Evolutionary conservation across 2,888 invertebrate species (phyloP).

Genomic region (Eurytoma californica): DNA sequence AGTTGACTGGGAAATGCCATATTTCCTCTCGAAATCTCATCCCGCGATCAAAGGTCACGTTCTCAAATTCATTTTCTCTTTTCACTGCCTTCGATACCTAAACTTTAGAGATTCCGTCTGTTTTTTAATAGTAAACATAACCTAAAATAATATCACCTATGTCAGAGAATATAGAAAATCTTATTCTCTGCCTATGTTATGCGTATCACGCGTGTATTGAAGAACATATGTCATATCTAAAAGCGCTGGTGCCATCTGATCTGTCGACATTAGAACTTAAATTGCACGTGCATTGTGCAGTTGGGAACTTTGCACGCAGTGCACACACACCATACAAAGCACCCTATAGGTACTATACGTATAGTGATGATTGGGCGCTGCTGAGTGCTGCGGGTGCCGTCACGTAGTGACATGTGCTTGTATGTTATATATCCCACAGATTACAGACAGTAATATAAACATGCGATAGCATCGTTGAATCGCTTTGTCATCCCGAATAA

Average conservation of each 20-base stretch:
- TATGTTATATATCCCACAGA: neutral
- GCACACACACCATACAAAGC: too few species aligned
- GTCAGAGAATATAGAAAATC: too few species aligned
- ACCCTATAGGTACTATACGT: too few species aligned
- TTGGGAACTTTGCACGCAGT: too few species aligned
- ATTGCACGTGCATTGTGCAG: too few species aligned
- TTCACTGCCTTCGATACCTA: neutral
- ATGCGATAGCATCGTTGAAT: neutral
- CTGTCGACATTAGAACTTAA: too few species aligned
- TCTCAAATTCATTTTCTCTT: constrained; percentile 6
- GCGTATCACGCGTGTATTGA: constrained; percentile 19
- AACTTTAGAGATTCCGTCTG: neutral
- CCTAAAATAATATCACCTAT: constrained; percentile 38
- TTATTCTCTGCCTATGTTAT: too few species aligned
- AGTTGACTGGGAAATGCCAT: constrained; percentile 26
- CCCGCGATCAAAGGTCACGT: constrained; percentile 3
- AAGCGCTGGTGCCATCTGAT: too few species aligned
- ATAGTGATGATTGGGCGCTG: too few species aligned
- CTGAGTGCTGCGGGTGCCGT: too few species aligned
- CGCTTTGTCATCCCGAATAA: too few species aligned
- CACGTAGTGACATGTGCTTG: neutral
- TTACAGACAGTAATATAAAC: neutral
- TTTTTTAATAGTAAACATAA: constrained; percentile 52
- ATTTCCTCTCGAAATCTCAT: constrained; percentile 11
- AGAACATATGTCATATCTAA: neutral